Evolutionary conservation across 2,797 vertebrate genomes (phyloP), one percentile per base, ranked within the genome.

Genomic region (Sebastes diaconus): DNA sequence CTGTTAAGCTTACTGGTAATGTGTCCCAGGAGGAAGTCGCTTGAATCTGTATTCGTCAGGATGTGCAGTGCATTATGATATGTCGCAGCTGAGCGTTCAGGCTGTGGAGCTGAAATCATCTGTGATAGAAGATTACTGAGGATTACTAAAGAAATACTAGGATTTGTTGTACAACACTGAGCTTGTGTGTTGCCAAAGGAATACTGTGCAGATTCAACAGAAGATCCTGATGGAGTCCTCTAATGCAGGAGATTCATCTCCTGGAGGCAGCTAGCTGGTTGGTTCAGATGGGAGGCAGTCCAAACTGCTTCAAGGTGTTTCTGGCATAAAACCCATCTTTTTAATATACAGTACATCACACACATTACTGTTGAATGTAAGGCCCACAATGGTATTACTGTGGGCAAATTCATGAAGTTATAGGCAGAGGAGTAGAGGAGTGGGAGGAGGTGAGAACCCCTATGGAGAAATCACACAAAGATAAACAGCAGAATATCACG

Each of bases 381-480:
- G 60, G 29, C 29, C 9, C 54, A 39, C 1, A 24, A 16, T 34
- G 29, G 71, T 29, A 63, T 54, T 30, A 12, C 58, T 54, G 54
- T 39, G 24, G 50, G 65, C 16, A 80, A 29, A 77, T 71, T 18
- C 39, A 68, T 63, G 20, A 76, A 83, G 46, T 32, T 36, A 46
- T 18, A 77, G 61, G 20, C 52, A 76, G 72, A 83, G 27, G 25
- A 68, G 50, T 10, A 30, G 67, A 77, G 6, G 77, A 79, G 73
- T 64, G 25, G 71, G 69, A 57, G 61, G 67, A 86, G 69, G 74
- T 77, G 77, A 58, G 81, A 84, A 75, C 52, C 34, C 64, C 39
- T 61, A 30, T 58, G 25, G 78, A 80, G 27, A 85, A 82, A 84
- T 72, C 58, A 50, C 4, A 68, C 18, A 73, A 27, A 74, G 20